Base-by-base conservation (phyloP, 1,140 invertebrate species). In the Papilio helenus region DNA sequence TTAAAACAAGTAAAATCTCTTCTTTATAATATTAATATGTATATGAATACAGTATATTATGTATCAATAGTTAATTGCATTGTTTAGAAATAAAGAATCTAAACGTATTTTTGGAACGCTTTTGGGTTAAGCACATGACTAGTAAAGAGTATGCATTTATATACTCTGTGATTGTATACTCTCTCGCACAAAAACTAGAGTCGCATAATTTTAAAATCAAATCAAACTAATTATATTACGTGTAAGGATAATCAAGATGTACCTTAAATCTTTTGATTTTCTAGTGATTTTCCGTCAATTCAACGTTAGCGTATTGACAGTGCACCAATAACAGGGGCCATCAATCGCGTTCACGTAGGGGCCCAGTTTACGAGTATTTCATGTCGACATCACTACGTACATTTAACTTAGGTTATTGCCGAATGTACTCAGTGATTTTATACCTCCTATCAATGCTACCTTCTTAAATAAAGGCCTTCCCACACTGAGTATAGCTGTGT, bases 401-500 rank as follows among this genome's bases (percentile, higher is more conserved):
- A 61, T 58, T 76, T 76, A 65, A 65, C 51, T 77, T 18, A 29
- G n/a, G 58, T 77, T 77, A 77, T 77, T 77, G 76, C 76, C 0
- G 29, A 77, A 77, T 26, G 76, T 77, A 77, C 76, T 77, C 76
- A 77, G 76, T 77, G 76, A 77, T 77, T 77, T 77, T 77, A 77
- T 77, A 18, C 58, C 55, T 65, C 55, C 51, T 77, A 77, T 77
- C 76, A 77, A 65, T 77, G 51, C 34, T 61, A 23, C 12, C 34
- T 77, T 77, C 42, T 58, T n/a, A 58, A 18, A 34, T 76, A 76
- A 77, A 42, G 55, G 20, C 10, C 26, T 42, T 10, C 46, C 42
- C 55, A 77, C 76, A 65, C 34, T 34, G 9, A 20, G 4, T 2
- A 18, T 12, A 34, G 18, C 49, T 26, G 46, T 51, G 1, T 26